Evolutionary conservation across 2,113 vertebrate genomes (phyloP).

Genomic region (Bucco capensis): DNA sequence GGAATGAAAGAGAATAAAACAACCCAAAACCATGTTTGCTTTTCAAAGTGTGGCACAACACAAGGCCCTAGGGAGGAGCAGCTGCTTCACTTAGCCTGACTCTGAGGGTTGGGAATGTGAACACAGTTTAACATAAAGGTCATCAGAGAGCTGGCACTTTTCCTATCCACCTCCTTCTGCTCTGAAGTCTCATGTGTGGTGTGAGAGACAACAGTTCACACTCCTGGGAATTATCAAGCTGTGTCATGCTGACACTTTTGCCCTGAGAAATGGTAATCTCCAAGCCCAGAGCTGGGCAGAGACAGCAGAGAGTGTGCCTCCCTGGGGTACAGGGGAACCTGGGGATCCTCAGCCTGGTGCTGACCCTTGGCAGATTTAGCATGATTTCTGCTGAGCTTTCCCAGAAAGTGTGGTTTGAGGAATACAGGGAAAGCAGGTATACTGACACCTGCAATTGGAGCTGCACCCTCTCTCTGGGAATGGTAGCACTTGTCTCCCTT

Average conservation of each 20-base stretch:
- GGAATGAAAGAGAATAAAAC: not conserved
- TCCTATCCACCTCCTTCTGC: not conserved
- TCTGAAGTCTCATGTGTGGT: not conserved
- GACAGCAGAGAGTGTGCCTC: fast-evolving
- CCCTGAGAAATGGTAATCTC: not conserved
- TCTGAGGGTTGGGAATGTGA: conserved; percentile 39
- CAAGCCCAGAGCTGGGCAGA: not conserved
- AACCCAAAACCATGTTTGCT: not conserved
- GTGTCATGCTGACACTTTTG: not conserved
- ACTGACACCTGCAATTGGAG: not conserved
- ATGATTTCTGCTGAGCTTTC: not conserved
- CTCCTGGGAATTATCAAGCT: not conserved
- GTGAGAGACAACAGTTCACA: not conserved
- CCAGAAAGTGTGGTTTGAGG: not conserved
- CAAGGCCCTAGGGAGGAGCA: not conserved
- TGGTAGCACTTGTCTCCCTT: not conserved
- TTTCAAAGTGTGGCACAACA: conserved; percentile 7
- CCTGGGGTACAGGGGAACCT: too few species aligned
- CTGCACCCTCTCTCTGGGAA: not conserved
- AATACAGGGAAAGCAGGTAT: not conserved
- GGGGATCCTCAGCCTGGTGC: not conserved
- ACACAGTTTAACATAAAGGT: conserved; percentile 18
- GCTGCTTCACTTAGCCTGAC: conserved; percentile 37
- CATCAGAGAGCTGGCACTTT: conserved; percentile 1
- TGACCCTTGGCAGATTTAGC: too few species aligned